Evolutionary conservation across 2,888 invertebrate species (phyloP).

Genomic region (Ashinkailepas kermadecensis): DNA sequence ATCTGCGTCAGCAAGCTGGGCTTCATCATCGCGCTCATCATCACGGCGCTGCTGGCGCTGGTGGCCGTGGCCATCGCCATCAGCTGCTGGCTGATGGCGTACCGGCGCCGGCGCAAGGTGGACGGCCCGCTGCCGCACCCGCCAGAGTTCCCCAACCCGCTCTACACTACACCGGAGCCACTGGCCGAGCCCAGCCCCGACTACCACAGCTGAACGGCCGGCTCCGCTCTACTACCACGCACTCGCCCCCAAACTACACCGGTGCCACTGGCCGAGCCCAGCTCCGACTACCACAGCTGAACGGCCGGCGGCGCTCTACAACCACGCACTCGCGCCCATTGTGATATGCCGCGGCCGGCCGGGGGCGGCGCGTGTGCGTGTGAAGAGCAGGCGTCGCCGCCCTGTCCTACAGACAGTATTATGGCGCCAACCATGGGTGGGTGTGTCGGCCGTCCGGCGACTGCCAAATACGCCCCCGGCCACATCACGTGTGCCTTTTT

Average conservation of each 20-base stretch:
- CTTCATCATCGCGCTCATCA: constrained; percentile 81
- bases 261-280: constrained; percentile 70
- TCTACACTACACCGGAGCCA: constrained; percentile 74
- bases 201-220: constrained; percentile 48
- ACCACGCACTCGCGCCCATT: no score
- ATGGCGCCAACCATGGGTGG: neutral
- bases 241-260: no score
- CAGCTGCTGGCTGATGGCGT: constrained; percentile 92
- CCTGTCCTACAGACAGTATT: neutral
- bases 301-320: no score
- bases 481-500: neutral
- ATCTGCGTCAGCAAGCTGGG: constrained; percentile 92
- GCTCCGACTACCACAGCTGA: constrained; percentile 60
- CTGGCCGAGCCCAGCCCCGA: constrained; percentile 74
- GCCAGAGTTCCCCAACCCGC: constrained; percentile 88
- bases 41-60: constrained; percentile 81
- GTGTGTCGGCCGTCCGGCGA: neutral
- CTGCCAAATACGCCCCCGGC: constrained; percentile 11
- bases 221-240: no score
- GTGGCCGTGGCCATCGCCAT: constrained; percentile 91
- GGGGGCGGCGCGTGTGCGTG: neutral
- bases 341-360: no score
- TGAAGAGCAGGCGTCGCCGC: neutral
- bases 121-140: constrained; percentile 88
- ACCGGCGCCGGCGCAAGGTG: constrained; percentile 75